These are phyloP conservation scores for Myotis pilosus DNA, from an alignment of 2,797 vertebrate genomes.

Conservation along the genomic window DNA sequence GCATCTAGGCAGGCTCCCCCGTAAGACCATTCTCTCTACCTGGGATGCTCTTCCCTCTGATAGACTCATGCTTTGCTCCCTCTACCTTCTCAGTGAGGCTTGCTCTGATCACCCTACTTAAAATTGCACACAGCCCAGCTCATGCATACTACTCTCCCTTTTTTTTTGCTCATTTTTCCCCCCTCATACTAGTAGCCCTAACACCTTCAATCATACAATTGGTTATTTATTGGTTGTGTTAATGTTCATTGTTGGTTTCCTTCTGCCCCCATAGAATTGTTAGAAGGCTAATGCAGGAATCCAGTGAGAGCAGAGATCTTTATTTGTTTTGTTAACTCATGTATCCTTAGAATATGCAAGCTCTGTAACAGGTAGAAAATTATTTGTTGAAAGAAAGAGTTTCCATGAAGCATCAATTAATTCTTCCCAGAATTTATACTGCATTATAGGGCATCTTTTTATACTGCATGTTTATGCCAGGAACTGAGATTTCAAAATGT, in stretches of 20 bases:
- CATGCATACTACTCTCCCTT: too few relatives aligned
- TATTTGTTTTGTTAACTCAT: neutral
- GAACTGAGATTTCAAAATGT: neutral
- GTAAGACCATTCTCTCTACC: neutral
- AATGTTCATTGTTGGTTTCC: neutral
- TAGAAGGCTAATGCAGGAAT: neutral
- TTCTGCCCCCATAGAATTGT: neutral
- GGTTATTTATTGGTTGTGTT: neutral
- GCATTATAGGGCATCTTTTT: neutral
- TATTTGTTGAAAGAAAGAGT: neutral
- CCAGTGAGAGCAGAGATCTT: neutral
- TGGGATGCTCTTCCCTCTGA: neutral
- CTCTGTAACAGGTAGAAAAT: neutral
- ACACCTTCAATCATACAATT: neutral
- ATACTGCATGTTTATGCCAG: neutral
- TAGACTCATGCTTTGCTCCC: neutral
- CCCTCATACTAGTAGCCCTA: neutral
- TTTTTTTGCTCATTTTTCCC: neutral
- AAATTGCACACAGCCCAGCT: neutral
- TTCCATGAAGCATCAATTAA: neutral
- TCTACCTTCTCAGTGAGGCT: neutral
- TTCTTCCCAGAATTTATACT: neutral
- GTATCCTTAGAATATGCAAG: neutral
- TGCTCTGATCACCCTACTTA: neutral
- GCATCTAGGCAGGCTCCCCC: neutral